Conservation (phyloP, 2,797 vertebrate species). For the Galaxias olidus region DNA sequence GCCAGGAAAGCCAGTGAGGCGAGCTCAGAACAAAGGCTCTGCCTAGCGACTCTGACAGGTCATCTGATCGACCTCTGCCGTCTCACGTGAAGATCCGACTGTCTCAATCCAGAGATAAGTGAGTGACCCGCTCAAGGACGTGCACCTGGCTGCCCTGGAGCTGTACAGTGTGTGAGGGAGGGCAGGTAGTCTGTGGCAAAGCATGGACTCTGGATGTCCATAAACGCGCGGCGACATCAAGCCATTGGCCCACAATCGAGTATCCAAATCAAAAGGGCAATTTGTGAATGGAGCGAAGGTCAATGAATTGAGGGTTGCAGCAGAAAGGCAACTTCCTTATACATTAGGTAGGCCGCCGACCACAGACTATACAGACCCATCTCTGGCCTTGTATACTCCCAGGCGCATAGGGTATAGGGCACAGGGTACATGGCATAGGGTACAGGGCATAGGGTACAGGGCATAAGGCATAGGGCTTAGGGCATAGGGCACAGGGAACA, state of each 20-base stretch:
- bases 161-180: no score
- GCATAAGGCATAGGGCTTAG: no score
- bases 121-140: slow-evolving; percentile 48
- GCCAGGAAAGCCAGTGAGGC: slow-evolving; percentile 51
- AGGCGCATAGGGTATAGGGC: no score
- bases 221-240: slow-evolving; percentile 35
- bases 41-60: slow-evolving; percentile 24
- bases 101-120: slow-evolving; percentile 26
- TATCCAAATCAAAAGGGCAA: background rate
- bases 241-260: background rate
- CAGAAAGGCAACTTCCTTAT: no score
- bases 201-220: slow-evolving; percentile 49
- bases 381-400: no score
- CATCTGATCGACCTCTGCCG: slow-evolving; percentile 49
- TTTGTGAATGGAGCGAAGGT: slow-evolving; percentile 2
- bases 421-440: no score
- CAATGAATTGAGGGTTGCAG: background rate
- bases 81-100: slow-evolving; percentile 25
- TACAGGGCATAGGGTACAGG: no score
- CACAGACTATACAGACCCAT: no score
- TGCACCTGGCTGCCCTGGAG: background rate
- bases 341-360: no score
- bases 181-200: background rate
- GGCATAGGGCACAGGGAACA: no score
- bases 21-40: slow-evolving; percentile 39